Conservation (phyloP, 2,888 invertebrate species). For the Unio pictorum region DNA sequence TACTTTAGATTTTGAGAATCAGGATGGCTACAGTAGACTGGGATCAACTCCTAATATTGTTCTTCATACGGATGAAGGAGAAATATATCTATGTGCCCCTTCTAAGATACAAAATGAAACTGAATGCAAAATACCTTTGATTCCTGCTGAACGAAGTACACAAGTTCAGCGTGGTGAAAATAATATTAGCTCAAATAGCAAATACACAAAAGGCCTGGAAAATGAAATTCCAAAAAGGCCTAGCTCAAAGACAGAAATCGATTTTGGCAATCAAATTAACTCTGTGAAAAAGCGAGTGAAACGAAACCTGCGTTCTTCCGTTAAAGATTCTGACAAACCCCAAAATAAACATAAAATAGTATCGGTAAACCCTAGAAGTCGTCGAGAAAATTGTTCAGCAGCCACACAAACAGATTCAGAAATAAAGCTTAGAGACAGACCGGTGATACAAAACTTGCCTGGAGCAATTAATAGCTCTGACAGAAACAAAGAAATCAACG, state of each 20-base stretch:
- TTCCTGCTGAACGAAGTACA: no score
- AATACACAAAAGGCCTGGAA: no score
- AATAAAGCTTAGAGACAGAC: slow-evolving; percentile 2
- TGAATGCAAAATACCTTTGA: no score
- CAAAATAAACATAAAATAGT: slow-evolving; percentile 1
- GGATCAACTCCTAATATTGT: slow-evolving; percentile 35
- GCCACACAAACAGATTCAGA: slow-evolving; percentile 22
- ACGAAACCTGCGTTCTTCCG: no score
- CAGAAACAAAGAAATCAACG: slow-evolving; percentile 40
- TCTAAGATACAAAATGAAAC: neutral
- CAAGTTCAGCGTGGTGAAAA: no score
- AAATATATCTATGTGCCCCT: slow-evolving; percentile 19
- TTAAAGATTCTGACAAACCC: neutral
- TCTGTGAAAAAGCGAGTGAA: no score
- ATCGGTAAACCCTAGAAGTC: neutral
- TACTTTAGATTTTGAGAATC: slow-evolving; percentile 2
- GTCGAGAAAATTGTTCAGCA: neutral
- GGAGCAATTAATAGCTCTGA: slow-evolving; percentile 21
- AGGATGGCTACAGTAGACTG: slow-evolving; percentile 7
- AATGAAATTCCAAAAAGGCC: no score
- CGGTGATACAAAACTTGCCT: slow-evolving; percentile 8
- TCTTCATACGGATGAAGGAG: slow-evolving; percentile 31
- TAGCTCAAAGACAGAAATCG: no score
- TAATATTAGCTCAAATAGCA: no score
- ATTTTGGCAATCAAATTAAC: no score